Evolutionary conservation across 2,888 invertebrate species (phyloP), one percentile per base, ranked within the genome.

Genomic region (Acronicta leporina): DNA sequence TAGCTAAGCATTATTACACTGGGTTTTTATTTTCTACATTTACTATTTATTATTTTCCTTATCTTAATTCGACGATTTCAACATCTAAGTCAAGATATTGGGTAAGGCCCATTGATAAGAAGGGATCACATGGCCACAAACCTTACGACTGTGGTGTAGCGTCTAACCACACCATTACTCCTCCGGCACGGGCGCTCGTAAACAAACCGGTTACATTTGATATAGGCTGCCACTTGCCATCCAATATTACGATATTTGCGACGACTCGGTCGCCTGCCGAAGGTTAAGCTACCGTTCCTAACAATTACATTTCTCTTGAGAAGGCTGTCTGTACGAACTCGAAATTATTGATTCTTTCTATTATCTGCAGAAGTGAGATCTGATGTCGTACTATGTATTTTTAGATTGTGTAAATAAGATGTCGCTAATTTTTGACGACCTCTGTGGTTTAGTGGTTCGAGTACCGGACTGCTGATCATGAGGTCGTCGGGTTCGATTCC

Each of bases 121-220:
- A 43, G 8, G 27, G 45, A 14, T 30, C 46, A 68, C 33, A 40
- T 40, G 16, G 20, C 35, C 40, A 25, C 35, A 2, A 25, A 69
- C 53, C 47, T 63, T 47, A 69, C 54, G 41, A 45, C 41, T 54
- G 14, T 35, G 44, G 48, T 13, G 10, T 14, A 14, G 48, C 48
- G 64, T 64, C 9, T 38, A 64, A 53, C 65, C 64, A 64, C 64
- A 35, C 48, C 54, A 70, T 65, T 69, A 69, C 48, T 63, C 70
- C 47, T 38, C 48, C 30, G 64, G 41, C 70, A 48, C 20, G 44
- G 47, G 2, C 43, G 47, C n/a, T 45, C 70, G 65, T 69, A 69
- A 69, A 65, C 64, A 69, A 64, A 30, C 35, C 41, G 27, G 54
- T 41, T 69, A 69, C 47, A 69, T 44, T 53, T 44, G 47, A 27